These are phyloP conservation scores for Platysteira castanea DNA, from an alignment of 2,113 vertebrate species.

Conservation along the genomic window DNA sequence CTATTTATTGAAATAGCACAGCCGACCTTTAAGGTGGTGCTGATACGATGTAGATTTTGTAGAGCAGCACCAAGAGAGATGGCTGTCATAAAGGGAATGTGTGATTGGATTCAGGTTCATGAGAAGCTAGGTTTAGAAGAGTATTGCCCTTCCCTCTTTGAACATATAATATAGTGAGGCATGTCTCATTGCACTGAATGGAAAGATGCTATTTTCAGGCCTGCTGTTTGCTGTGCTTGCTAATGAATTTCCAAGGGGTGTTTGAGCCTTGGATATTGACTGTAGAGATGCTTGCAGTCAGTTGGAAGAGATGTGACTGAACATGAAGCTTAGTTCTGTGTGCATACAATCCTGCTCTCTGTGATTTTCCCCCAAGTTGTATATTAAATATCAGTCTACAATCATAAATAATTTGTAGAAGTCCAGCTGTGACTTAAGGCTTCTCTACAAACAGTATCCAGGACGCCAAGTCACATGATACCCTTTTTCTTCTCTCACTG, in stretches of 20 bases:
- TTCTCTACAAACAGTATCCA: not conserved
- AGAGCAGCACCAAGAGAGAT: not conserved
- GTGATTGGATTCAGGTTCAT: slow-evolving; percentile 53
- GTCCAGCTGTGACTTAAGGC: not conserved
- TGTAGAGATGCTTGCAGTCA: slow-evolving; percentile 29
- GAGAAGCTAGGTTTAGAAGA: slow-evolving; percentile 44
- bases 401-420: slow-evolving; percentile 26
- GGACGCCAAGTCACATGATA: not conserved
- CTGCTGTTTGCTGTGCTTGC: not conserved
- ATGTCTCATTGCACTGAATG: slow-evolving; percentile 13
- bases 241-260: slow-evolving; percentile 46
- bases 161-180: not conserved
- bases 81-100: slow-evolving; percentile 18
- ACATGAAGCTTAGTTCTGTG: not conserved
- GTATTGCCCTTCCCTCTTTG: slow-evolving; percentile 60
- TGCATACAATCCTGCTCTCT: not conserved
- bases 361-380: not conserved
- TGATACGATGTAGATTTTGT: not conserved
- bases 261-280: slow-evolving; percentile 10
- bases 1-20: slow-evolving; percentile 49
- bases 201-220: slow-evolving; percentile 35
- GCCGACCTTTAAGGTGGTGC: slow-evolving; percentile 8
- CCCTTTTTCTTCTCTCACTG: not conserved
- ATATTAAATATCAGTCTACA: not conserved
- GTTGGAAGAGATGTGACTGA: slow-evolving; percentile 26